phyloP scores from a whole-genome alignment of 1,140 invertebrate species.

The Babylonia areolata region DNA sequence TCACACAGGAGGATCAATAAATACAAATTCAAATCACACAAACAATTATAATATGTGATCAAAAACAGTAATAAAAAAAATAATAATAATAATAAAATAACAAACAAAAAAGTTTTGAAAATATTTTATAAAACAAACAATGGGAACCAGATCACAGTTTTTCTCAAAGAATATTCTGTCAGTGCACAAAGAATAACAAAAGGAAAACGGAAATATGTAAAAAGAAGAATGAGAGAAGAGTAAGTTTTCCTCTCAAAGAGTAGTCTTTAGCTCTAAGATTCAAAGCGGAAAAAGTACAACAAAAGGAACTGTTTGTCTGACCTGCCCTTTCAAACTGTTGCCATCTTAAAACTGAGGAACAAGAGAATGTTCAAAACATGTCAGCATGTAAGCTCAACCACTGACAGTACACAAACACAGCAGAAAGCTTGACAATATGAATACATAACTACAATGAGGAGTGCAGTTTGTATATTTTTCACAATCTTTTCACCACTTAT shows the following conservation, averaged over 20 bases:
- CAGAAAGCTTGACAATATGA: too few relatives aligned
- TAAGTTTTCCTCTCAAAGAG: neutral
- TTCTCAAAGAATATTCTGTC: neutral
- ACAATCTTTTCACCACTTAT: too few relatives aligned
- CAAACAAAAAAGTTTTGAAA: neutral
- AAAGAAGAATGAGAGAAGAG: too few relatives aligned
- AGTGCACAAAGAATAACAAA: neutral
- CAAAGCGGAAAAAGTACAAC: neutral
- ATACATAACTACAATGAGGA: too few relatives aligned
- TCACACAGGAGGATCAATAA: neutral
- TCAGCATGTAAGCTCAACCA: too few relatives aligned
- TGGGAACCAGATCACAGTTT: neutral
- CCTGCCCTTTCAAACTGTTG: neutral
- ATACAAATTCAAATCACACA: neutral
- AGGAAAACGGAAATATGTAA: neutral
- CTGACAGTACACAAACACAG: too few relatives aligned
- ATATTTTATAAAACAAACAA: neutral
- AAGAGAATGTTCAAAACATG: too few relatives aligned
- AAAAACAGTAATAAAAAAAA: neutral
- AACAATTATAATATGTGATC: neutral
- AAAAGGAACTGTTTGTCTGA: neutral
- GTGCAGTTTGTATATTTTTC: too few relatives aligned
- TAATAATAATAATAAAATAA: neutral
- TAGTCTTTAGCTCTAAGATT: neutral
- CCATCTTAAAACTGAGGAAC: too few relatives aligned